Evolutionary conservation across 2,113 vertebrate species (phyloP).

Genomic region (Bombycilla garrulus): DNA sequence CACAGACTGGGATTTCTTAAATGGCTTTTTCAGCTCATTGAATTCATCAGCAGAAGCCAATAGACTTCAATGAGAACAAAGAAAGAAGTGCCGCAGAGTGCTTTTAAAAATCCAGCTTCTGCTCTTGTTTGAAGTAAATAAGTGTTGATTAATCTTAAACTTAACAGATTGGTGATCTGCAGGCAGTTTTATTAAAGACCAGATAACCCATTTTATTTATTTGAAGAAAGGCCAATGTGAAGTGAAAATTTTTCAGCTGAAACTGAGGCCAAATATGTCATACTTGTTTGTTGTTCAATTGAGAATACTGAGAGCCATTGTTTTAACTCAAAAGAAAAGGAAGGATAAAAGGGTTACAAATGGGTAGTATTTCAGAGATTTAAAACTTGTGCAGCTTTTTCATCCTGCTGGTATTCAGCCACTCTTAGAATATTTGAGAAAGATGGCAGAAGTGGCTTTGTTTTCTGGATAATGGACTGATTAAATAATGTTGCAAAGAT

Average conservation of each 20-base stretch:
- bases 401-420: neutral
- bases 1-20: neutral
- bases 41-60: neutral
- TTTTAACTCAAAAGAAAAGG: neutral
- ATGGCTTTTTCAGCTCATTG: neutral
- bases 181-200: neutral
- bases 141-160: slow-evolving; percentile 1
- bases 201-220: neutral
- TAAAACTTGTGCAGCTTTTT: neutral
- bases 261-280: neutral
- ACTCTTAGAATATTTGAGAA: neutral
- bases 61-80: neutral
- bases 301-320: neutral
- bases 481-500: neutral
- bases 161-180: neutral
- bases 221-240: neutral
- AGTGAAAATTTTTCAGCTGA: neutral
- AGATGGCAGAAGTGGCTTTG: neutral
- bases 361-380: neutral
- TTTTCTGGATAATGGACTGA: neutral
- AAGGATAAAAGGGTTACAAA: neutral
- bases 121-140: slow-evolving; percentile 11
- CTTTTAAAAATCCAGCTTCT: neutral
- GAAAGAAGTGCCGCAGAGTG: neutral
- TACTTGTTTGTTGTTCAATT: neutral